Conservation (phyloP, 1,140 invertebrate species). For the Notospermus geniculatus region DNA sequence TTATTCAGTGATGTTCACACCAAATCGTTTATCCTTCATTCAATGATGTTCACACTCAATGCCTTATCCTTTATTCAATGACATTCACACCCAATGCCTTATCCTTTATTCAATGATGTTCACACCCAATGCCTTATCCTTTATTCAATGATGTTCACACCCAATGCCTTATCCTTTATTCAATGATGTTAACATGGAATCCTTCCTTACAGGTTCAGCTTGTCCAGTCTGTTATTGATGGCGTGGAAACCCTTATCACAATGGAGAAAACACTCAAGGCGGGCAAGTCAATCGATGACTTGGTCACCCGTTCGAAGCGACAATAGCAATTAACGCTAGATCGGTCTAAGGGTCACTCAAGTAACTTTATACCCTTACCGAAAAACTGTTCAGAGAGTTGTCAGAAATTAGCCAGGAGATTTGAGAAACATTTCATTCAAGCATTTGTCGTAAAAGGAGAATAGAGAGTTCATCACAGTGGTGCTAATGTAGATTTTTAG, state of each 20-base stretch:
- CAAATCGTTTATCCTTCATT: too few relatives aligned
- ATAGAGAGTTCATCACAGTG: too few relatives aligned
- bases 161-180: background rate
- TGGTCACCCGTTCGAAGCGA: background rate
- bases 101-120: background rate
- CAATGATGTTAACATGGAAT: background rate
- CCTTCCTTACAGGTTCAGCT: background rate
- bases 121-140: background rate
- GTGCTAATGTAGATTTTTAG: too few relatives aligned
- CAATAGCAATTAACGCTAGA: background rate
- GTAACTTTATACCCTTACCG: too few relatives aligned
- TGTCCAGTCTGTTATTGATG: conserved; percentile 3
- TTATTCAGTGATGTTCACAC: too few relatives aligned
- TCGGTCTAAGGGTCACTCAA: too few relatives aligned
- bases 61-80: too few relatives aligned
- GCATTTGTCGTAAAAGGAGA: too few relatives aligned
- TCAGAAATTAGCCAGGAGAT: too few relatives aligned
- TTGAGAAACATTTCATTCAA: too few relatives aligned
- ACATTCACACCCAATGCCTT: background rate
- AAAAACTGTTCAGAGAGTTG: too few relatives aligned
- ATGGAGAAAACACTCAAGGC: conserved; percentile 12
- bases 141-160: background rate
- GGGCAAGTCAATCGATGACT: background rate
- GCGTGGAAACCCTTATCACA: conserved; percentile 9
- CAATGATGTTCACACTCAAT: too few relatives aligned